Conservation (phyloP, 1,140 invertebrate genomes). For the Dendroctonus valens region DNA sequence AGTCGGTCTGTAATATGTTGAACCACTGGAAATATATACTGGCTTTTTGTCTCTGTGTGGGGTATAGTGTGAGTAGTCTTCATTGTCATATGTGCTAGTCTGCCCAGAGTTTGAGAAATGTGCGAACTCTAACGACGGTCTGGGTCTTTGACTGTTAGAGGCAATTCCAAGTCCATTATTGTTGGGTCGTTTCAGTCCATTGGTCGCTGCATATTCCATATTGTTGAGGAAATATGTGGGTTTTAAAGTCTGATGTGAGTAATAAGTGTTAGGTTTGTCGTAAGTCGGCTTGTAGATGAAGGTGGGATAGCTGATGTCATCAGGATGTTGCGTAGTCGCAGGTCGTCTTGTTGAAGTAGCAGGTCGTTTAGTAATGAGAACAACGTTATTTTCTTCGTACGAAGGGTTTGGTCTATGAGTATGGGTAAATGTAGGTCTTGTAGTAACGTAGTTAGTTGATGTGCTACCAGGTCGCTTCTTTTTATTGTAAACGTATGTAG, state of each 20-base stretch:
- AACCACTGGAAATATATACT: conserved; percentile 26
- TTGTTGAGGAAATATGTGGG: conserved; percentile 1
- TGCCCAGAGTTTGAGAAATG: too few species aligned
- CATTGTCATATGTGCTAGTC: too few species aligned
- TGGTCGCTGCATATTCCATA: background rate
- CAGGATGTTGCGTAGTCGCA: background rate
- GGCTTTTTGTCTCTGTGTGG: background rate
- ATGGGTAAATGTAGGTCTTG: background rate
- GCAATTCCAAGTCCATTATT: conserved; percentile 16
- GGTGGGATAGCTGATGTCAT: conserved; percentile 13
- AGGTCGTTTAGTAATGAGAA: conserved; percentile 10
- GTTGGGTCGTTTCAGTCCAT: conserved; percentile 31
- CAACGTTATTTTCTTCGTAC: background rate
- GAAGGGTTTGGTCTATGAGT: conserved; percentile 6
- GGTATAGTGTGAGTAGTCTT: too few species aligned
- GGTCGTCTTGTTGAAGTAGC: conserved; percentile 38
- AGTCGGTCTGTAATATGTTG: conserved; percentile 1
- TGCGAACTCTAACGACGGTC: background rate
- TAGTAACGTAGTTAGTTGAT: conserved; percentile 17
- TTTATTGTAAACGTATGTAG: conserved; percentile 26
- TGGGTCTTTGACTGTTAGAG: background rate
- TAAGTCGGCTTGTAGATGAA: conserved; percentile 5
- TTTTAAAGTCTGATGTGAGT: background rate
- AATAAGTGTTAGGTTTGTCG: conserved; percentile 1
- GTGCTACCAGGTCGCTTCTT: conserved; percentile 14